Base-by-base conservation (phyloP, 1,140 invertebrate genomes). In the Stegodyphus dumicola region DNA sequence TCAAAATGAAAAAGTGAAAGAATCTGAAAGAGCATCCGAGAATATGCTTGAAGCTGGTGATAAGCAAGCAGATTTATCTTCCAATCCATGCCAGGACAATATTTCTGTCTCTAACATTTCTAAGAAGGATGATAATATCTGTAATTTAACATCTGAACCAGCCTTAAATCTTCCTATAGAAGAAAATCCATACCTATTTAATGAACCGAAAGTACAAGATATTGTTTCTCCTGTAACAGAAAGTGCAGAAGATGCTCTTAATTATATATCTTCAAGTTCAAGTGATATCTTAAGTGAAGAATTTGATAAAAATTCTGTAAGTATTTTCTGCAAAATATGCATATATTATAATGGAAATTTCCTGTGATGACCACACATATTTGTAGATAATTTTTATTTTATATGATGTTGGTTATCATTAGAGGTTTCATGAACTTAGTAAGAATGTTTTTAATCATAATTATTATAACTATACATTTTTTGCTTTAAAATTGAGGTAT, bases 1-100 rank as follows among this genome's bases (percentile, higher is more conserved):
- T 60, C 86, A 89, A 76, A 85, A 85, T 18, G 88, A 89, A 60
- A 85, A 88, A 1, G 33, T 33, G 33, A 33, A 33, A 71, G 65
- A 88, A 78, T 49, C 86, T 87, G 87, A 78, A 69, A 80, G 87
- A 33, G 64, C 87, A 69, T 75, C 88, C 15, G 54, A 49, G 18
- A 33, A 17, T 6, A 11, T 48, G 60, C 54, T 11, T 48, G 54
- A 65, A 18, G 76, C 48, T 18, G 56, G 15, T 9, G 9, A 9
- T 60, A 60, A 60, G 56, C 56, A 60, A 7, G 65, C 1, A 67
- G 65, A 67, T 67, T 15, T 67, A 67, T n/a, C 9, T 67, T n/a
- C n/a, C 6, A 5, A 67, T 11, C 9, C 56, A 33, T 33, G 33
- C 33, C 33, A 33, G 33, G 33, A 33, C 33, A 33, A 33, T 33